Conservation (phyloP, 2,888 invertebrate species). For the Nysson spinosus region DNA sequence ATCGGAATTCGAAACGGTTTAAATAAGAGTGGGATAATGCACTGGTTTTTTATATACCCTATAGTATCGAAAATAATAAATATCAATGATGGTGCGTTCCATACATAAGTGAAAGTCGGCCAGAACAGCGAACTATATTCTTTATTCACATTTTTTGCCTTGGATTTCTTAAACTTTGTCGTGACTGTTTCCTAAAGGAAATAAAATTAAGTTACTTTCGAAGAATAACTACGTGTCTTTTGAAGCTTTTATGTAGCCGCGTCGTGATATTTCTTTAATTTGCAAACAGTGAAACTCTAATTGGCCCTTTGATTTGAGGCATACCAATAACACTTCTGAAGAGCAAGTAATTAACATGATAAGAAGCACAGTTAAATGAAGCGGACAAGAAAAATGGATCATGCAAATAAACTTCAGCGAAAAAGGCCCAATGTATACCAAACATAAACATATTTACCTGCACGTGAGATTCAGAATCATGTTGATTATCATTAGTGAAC, state of each 20-base stretch:
- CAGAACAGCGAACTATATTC: conserved; percentile 65
- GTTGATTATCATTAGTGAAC: conserved; percentile 64
- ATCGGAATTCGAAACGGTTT: conserved; percentile 64
- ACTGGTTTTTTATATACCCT: conserved; percentile 58
- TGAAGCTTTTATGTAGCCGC: no score
- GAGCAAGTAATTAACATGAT: conserved; percentile 1
- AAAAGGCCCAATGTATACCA: neutral
- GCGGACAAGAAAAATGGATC: conserved; percentile 6
- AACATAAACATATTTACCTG: conserved; percentile 61
- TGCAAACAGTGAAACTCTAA: no score
- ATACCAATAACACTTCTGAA: neutral
- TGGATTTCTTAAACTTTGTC: conserved; percentile 62
- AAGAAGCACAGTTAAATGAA: conserved; percentile 11
- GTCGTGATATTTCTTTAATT: no score
- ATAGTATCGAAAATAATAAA: conserved; percentile 57
- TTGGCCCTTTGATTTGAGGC: no score
- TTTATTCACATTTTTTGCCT: conserved; percentile 61
- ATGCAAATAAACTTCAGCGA: conserved; percentile 9
- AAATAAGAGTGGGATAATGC: conserved; percentile 59
- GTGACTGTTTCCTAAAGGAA: conserved; percentile 70
- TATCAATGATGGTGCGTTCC: conserved; percentile 65
- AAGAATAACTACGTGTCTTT: no score
- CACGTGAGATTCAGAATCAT: conserved; percentile 58
- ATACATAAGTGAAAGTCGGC: conserved; percentile 65
- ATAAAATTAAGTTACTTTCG: conserved; percentile 65